These are phyloP conservation scores for Acestrorhynchus altus DNA, from an alignment of 2,797 vertebrate genomes.

Conservation along the genomic window DNA sequence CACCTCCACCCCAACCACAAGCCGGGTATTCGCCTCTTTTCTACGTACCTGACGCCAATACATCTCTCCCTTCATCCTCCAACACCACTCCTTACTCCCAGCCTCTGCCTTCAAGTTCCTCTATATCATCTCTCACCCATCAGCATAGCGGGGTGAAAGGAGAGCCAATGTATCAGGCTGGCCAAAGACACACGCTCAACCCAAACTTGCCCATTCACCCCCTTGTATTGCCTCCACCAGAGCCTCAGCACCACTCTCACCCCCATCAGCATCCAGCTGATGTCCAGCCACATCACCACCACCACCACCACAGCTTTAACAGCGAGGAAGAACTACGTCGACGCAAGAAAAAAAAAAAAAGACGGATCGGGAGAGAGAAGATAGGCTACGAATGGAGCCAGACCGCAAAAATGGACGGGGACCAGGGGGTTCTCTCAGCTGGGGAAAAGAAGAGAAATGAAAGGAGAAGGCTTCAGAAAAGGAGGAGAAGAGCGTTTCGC, in stretches of 20 bases:
- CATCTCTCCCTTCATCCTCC: conserved; percentile 75
- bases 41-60: conserved; percentile 74
- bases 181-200: conserved; percentile 76
- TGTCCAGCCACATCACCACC: conserved; percentile 76
- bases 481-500: conserved; percentile 71
- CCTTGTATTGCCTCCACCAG: conserved; percentile 74
- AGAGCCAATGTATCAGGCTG: conserved; percentile 80
- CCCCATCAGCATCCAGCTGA: conserved; percentile 78
- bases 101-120: conserved; percentile 82
- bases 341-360: conserved; percentile 82
- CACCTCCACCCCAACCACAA: conserved; percentile 74
- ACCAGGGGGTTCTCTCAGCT: conserved; percentile 40
- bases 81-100: conserved; percentile 77
- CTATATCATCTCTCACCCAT: conserved; percentile 78
- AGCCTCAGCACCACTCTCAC: conserved; percentile 73
- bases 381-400: conserved; percentile 74
- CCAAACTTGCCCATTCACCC: conserved; percentile 79
- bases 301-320: conserved; percentile 75
- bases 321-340: conserved; percentile 75
- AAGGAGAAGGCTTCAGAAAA: conserved; percentile 70
- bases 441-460: conserved; percentile 64
- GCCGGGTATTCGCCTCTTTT: conserved; percentile 81
- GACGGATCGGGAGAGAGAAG: conserved; percentile 71
- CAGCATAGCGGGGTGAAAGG: conserved; percentile 82
- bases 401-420: conserved; percentile 70